Evolutionary conservation across 2,797 vertebrate genomes (phyloP).

Genomic region (Trachops cirrhosus): DNA sequence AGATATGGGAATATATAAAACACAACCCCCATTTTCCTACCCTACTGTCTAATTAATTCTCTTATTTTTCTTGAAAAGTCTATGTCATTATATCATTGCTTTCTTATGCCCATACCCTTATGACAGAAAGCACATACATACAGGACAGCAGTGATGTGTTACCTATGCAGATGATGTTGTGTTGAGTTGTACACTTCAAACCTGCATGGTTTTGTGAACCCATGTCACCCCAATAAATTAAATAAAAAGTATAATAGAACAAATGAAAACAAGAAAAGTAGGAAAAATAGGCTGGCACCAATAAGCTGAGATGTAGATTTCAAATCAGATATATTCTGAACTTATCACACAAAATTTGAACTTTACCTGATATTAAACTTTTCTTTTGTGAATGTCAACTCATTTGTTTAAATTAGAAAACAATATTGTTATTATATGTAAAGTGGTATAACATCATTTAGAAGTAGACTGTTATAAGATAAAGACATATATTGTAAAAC

Average conservation of each 20-base stretch:
- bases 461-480: neutral
- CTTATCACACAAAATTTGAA: slow-evolving; percentile 10
- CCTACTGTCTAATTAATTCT: neutral
- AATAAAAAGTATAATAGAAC: too few relatives aligned
- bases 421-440: neutral
- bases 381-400: neutral
- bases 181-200: too few relatives aligned
- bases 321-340: neutral
- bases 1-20: neutral
- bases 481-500: neutral
- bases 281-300: neutral
- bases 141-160: neutral
- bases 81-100: neutral
- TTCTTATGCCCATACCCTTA: neutral
- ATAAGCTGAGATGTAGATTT: neutral
- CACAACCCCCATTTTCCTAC: neutral
- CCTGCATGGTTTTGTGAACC: too few relatives aligned
- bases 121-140: neutral
- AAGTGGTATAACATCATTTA: neutral
- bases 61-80: neutral
- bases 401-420: neutral
- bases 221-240: too few relatives aligned
- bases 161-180: neutral
- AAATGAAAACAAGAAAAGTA: too few relatives aligned
- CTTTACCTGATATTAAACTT: neutral